These are phyloP conservation scores for Vidua macroura DNA, from an alignment of 2,113 vertebrate species.

Conservation along the genomic window DNA sequence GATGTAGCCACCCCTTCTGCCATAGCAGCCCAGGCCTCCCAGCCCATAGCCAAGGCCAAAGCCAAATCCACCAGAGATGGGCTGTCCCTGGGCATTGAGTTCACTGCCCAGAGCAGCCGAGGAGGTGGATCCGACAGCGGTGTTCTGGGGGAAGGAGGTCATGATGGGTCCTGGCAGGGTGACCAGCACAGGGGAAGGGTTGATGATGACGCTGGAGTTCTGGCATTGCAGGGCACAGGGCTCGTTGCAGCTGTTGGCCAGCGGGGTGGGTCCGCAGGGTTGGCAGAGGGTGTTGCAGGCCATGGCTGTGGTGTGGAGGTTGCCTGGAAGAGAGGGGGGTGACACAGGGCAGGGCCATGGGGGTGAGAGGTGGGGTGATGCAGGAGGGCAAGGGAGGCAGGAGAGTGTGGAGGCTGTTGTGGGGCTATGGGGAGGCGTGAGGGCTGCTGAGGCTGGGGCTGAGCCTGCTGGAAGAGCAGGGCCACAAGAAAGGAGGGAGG, in stretches of 20 bases:
- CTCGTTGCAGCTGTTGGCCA: background rate
- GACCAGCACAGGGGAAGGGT: background rate
- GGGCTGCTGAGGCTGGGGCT: background rate
- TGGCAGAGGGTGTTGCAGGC: background rate
- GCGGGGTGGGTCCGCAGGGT: background rate
- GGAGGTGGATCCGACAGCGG: no score
- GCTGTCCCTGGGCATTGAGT: no score
- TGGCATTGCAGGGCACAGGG: background rate
- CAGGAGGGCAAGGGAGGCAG: background rate
- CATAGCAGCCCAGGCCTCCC: background rate
- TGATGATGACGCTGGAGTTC: rapidly evolving
- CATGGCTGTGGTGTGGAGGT: background rate
- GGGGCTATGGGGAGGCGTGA: rapidly evolving
- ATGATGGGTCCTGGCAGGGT: background rate
- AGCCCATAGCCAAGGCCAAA: no score
- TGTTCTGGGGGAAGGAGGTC: background rate
- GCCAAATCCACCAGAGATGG: no score
- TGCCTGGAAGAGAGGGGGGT: background rate
- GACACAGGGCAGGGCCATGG: no score
- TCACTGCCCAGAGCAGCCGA: no score
- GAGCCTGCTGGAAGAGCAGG: rapidly evolving
- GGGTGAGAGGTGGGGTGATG: no score
- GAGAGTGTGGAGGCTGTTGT: no score
- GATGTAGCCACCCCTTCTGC: background rate
- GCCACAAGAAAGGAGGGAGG: background rate